phyloP scores from a whole-genome alignment of 2,797 vertebrate genomes.

The Sebastes goodei region DNA sequence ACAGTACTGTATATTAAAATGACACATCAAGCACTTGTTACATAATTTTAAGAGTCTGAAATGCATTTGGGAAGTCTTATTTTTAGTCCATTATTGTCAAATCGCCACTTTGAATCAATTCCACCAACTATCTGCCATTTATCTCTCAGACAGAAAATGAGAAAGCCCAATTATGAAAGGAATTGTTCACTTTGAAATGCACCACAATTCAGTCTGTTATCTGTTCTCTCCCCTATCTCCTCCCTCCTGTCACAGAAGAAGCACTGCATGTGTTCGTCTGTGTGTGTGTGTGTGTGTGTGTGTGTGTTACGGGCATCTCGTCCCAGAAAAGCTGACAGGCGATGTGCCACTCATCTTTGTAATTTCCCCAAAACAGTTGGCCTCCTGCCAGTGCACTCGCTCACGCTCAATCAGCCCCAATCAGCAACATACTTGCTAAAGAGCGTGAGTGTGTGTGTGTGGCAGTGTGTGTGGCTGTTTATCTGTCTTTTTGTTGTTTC shows the following conservation, averaged over 20 bases:
- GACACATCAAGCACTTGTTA: not conserved
- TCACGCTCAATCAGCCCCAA: constrained; percentile 69
- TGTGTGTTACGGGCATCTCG: not conserved
- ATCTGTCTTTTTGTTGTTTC: constrained; percentile 29
- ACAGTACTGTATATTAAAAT: not conserved
- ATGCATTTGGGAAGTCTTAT: not conserved
- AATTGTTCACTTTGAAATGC: constrained; percentile 49
- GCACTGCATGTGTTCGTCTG: not conserved
- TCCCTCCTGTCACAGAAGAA: constrained; percentile 27
- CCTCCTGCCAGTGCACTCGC: constrained; percentile 57
- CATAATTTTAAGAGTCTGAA: not conserved
- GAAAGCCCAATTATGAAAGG: constrained; percentile 26
- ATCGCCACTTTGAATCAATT: constrained; percentile 26
- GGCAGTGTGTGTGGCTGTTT: not conserved
- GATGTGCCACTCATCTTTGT: constrained; percentile 52
- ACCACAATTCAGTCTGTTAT: constrained; percentile 35
- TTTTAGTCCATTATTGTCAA: not conserved
- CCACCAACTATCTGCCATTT: constrained; percentile 16
- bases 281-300: not conserved
- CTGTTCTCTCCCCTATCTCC: constrained; percentile 10
- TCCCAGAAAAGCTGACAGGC: constrained; percentile 53
- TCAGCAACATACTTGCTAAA: constrained; percentile 55
- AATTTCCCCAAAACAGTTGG: constrained; percentile 68
- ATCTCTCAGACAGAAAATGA: constrained; percentile 26
- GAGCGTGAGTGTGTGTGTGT: not conserved